Conservation (phyloP, 92 coral and sea anemone species). For the Palythoa grandis region DNA sequence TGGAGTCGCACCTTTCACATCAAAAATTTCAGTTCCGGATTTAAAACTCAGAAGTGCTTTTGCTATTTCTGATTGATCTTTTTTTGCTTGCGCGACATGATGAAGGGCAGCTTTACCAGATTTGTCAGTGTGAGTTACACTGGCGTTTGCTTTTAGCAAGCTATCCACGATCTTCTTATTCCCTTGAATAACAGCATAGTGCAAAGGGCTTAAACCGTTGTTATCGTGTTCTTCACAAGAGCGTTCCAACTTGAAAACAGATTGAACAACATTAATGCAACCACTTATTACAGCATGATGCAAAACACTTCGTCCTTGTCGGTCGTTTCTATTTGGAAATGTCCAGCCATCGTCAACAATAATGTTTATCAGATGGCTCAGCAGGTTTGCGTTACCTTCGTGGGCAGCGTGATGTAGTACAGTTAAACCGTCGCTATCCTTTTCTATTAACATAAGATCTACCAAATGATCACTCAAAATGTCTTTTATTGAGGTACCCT, state of each 20-base stretch:
- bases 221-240: not conserved
- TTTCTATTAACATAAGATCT: too few species aligned
- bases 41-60: too few species aligned
- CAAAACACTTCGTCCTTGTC: too few species aligned
- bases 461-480: too few species aligned
- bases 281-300: too few species aligned
- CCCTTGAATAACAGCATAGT: not conserved
- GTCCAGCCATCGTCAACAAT: too few species aligned
- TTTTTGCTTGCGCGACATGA: constrained; percentile 2
- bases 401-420: not conserved
- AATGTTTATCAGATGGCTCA: not conserved
- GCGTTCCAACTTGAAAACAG: not conserved
- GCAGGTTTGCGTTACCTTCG: not conserved
- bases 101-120: constrained; percentile 19
- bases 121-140: too few species aligned
- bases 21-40: not conserved
- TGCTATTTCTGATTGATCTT: too few species aligned
- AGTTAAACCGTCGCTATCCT: not conserved
- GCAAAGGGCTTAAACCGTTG: too few species aligned
- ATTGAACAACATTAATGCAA: not conserved
- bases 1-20: too few species aligned
- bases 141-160: too few species aligned
- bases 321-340: not conserved
- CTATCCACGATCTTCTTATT: not conserved
- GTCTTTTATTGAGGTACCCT: too few species aligned